phyloP scores from a whole-genome alignment of 2,113 vertebrate species.

The Apus apus region DNA sequence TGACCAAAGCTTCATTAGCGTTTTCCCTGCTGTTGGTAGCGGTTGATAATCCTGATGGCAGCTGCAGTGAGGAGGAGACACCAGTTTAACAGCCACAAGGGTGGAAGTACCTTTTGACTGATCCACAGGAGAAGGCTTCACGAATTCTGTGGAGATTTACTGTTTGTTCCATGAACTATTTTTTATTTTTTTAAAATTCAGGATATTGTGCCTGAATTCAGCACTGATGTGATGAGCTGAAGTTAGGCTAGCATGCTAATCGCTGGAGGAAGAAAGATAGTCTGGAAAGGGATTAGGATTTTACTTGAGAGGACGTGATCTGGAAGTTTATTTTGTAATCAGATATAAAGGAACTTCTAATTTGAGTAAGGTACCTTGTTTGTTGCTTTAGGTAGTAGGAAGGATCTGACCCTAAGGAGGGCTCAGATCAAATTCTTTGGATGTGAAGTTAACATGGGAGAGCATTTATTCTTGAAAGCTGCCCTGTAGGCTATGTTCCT shows the following conservation, averaged over 20 bases:
- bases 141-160: neutral
- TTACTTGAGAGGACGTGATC: neutral
- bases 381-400: neutral
- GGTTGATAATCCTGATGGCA: neutral
- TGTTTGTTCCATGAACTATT: neutral
- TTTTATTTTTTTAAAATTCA: neutral
- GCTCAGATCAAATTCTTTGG: neutral
- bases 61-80: neutral
- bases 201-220: neutral
- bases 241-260: neutral
- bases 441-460: neutral
- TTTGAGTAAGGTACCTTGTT: neutral
- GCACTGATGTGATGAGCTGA: neutral
- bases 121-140: neutral
- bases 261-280: neutral
- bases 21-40: neutral
- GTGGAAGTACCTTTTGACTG: neutral
- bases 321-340: neutral
- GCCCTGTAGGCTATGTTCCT: neutral
- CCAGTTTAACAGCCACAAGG: neutral
- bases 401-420: neutral
- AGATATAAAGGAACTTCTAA: neutral
- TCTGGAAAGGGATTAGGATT: neutral
- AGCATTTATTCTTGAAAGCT: neutral
- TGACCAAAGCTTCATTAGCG: neutral